Conservation (phyloP, 2,113 vertebrate species). For the Laticauda laticaudata region DNA sequence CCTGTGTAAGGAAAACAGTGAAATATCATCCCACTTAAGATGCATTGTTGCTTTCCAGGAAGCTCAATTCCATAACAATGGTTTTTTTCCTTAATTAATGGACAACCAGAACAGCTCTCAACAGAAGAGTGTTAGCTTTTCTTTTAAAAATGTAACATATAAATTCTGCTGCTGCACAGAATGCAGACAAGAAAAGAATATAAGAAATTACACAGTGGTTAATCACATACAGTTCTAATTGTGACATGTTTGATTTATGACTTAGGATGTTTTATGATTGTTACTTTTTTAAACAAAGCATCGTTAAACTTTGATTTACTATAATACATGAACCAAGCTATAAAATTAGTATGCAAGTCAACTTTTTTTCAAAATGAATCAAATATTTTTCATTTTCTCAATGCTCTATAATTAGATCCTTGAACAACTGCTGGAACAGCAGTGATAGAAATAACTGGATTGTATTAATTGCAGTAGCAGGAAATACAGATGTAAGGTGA, state of each 20-base stretch:
- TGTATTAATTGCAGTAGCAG: too few species aligned
- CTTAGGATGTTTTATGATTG: neutral
- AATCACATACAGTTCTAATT: neutral
- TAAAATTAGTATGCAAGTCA: neutral
- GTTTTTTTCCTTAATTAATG: neutral
- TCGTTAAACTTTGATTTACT: neutral
- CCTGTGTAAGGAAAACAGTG: slow-evolving; percentile 64
- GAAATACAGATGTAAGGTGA: neutral
- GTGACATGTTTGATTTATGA: neutral
- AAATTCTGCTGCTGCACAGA: neutral
- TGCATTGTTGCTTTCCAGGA: neutral
- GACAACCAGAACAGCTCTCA: neutral
- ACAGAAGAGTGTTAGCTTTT: neutral
- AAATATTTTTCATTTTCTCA: neutral
- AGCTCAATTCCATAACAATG: neutral
- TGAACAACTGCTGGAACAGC: too few species aligned
- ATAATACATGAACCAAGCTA: neutral
- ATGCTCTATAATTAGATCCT: neutral
- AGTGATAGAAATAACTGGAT: neutral
- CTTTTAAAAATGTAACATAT: neutral
- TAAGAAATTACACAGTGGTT: neutral
- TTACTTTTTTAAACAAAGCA: neutral
- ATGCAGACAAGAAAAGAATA: neutral
- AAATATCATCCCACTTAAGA: neutral
- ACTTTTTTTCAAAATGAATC: neutral